A percentile compares a stretch with the other conserved stretches of the same genome.
Conservation (phyloP, 2,113 vertebrate species). For the Ailuropoda melanoleuca region DNA sequence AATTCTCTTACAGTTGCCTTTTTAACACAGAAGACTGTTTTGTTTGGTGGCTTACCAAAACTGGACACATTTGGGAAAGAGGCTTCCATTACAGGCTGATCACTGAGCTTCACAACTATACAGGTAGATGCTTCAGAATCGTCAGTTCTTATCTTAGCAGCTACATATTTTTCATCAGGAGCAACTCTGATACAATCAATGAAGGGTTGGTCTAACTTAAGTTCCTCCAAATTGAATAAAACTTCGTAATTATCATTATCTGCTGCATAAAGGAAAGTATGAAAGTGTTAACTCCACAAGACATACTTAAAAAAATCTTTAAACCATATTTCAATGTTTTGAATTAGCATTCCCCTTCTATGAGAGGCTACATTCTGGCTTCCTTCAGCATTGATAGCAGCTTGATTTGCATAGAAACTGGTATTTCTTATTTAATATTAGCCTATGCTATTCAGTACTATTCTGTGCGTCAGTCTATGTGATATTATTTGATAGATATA, state of each 20-base stretch:
- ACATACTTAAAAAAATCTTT: background rate
- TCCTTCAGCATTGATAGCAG: background rate
- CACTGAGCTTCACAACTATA: constrained; percentile 85
- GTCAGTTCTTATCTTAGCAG: constrained; percentile 86
- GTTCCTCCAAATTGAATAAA: constrained; percentile 83
- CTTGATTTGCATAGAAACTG: background rate
- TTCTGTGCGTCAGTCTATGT: background rate
- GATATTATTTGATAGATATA: background rate
- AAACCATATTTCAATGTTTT: background rate
- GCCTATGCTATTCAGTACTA: background rate
- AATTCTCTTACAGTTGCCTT: background rate
- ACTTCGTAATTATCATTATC: constrained; percentile 77
- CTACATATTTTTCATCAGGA: constrained; percentile 89
- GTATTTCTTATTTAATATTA: constrained; percentile 13
- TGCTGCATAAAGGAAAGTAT: constrained; percentile 54
- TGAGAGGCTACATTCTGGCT: background rate
- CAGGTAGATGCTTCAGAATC: constrained; percentile 87
- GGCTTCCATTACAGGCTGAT: constrained; percentile 76
- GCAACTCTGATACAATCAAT: constrained; percentile 94
- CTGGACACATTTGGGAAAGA: constrained; percentile 90
- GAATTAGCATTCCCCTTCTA: background rate
- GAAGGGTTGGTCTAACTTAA: constrained; percentile 82
- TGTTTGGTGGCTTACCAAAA: constrained; percentile 88
- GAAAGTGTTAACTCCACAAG: background rate
- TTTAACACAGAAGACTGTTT: background rate